Conservation (phyloP, 2,888 invertebrate species). For the Beris chalybata region DNA sequence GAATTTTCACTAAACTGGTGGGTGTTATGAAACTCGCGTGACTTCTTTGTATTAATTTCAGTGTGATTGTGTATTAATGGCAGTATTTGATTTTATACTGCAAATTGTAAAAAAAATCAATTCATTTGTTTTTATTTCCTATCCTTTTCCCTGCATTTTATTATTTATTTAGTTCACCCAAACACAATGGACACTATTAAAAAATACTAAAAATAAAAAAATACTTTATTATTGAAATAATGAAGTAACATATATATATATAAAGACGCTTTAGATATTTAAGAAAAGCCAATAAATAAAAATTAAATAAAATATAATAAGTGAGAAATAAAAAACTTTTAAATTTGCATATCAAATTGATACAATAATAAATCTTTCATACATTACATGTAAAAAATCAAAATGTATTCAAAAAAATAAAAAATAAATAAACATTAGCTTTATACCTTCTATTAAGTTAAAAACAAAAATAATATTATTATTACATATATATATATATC, state of each 20-base stretch:
- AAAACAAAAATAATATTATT: conserved; percentile 8
- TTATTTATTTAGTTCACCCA: not conserved
- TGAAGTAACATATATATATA: not conserved
- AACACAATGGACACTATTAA: not conserved
- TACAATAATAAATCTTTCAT: conserved; percentile 30
- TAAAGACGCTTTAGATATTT: conserved; percentile 16
- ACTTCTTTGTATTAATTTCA: no score
- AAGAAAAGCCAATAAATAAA: not conserved
- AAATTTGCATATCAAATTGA: conserved; percentile 35
- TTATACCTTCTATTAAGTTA: conserved; percentile 10
- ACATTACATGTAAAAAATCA: conserved; percentile 16
- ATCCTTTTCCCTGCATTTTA: no score
- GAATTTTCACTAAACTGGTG: no score
- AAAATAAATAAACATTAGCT: conserved; percentile 8
- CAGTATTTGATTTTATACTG: no score
- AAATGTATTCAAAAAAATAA: conserved; percentile 5
- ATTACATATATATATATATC: no score
- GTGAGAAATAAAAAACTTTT: conserved; percentile 15
- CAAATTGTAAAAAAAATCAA: no score
- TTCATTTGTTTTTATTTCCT: no score
- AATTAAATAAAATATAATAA: not conserved
- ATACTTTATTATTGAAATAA: no score
- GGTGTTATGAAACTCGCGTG: no score
- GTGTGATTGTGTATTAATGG: no score
- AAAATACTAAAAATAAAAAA: no score